phyloP scores from a whole-genome alignment of 2,888 invertebrate species.

The Hipparchia sbordonii region DNA sequence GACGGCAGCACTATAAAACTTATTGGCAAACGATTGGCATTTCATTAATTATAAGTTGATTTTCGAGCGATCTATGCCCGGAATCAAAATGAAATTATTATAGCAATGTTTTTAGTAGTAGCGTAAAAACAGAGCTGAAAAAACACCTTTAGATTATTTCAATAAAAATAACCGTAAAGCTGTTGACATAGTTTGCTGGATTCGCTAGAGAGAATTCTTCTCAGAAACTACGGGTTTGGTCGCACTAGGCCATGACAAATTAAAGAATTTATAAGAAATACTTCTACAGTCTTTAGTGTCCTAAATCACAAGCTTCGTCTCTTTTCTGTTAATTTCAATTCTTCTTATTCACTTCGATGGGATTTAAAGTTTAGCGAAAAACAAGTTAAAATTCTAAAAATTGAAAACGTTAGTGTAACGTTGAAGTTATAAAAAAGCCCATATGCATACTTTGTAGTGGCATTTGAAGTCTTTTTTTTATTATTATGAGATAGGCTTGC shows the following conservation, averaged over 20 bases:
- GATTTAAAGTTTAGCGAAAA: too few relatives aligned
- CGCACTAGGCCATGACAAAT: neutral
- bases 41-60: constrained; percentile 39
- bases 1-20: constrained; percentile 34
- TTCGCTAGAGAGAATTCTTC: neutral
- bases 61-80: constrained; percentile 1
- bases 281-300: too few relatives aligned
- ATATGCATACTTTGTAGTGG: too few relatives aligned
- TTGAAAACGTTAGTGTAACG: too few relatives aligned
- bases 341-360: too few relatives aligned
- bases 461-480: too few relatives aligned
- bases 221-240: neutral
- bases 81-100: constrained; percentile 18
- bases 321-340: too few relatives aligned
- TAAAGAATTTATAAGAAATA: neutral
- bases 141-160: neutral
- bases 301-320: too few relatives aligned
- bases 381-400: too few relatives aligned
- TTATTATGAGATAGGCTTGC: too few relatives aligned
- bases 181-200: constrained; percentile 4
- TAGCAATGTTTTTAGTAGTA: neutral
- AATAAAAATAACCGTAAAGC: constrained; percentile 1
- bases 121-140: neutral
- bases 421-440: too few relatives aligned
- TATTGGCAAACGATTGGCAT: constrained; percentile 37